phyloP scores from a whole-genome alignment of 2,113 vertebrate species.

The Shinisaurus crocodilurus region DNA sequence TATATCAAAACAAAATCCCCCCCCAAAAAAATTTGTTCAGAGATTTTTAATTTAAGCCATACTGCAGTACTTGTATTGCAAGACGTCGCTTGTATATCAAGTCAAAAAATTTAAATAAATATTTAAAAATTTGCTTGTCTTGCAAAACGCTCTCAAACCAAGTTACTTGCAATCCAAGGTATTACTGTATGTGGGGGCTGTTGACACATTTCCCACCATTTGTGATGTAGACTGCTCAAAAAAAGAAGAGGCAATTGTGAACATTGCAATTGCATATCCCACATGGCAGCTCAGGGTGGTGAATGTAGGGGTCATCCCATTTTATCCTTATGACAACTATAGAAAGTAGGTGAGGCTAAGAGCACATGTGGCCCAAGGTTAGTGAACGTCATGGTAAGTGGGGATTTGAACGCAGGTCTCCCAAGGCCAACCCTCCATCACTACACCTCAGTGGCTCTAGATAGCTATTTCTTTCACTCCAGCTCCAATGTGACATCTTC shows the following conservation, averaged over 20 bases:
- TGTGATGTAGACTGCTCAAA: neutral
- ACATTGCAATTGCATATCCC: neutral
- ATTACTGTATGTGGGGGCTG: neutral
- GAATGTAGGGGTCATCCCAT: too few relatives aligned
- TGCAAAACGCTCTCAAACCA: too few relatives aligned
- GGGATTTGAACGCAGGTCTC: neutral
- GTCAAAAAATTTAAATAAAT: too few relatives aligned
- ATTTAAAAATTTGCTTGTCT: too few relatives aligned
- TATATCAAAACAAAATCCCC: too few relatives aligned
- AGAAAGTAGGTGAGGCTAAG: neutral
- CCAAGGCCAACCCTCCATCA: neutral
- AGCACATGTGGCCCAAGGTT: neutral
- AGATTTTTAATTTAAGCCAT: too few relatives aligned
- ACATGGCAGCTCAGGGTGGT: neutral
- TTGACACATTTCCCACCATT: neutral
- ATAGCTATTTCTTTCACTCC: constrained; percentile 20
- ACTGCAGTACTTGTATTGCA: too few relatives aligned
- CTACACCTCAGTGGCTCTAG: neutral
- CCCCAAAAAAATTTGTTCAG: too few relatives aligned
- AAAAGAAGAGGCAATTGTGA: neutral
- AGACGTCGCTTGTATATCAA: too few relatives aligned
- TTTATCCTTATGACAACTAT: too few relatives aligned
- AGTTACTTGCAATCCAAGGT: too few relatives aligned
- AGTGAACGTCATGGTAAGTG: neutral
- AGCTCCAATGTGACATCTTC: constrained; percentile 25